A percentile compares a stretch with the other conserved stretches of the same genome.
Conservation (phyloP, 2,113 vertebrate species). For the Pelusios castaneus region DNA sequence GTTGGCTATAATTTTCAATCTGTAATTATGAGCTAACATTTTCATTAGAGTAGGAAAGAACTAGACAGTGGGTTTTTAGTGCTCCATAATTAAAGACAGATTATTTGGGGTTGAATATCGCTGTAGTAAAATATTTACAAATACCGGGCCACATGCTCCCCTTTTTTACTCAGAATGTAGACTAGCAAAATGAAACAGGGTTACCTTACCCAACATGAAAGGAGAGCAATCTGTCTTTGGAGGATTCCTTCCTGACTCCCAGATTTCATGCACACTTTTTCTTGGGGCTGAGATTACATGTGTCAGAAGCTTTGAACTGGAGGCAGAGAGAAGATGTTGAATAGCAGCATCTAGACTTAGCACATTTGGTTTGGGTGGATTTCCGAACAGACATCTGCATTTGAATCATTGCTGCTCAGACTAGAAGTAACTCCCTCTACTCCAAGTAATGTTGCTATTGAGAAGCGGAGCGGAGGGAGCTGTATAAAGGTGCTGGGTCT, state of each 20-base stretch:
- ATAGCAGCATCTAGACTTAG: not conserved
- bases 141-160: not conserved
- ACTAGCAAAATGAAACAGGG: not conserved
- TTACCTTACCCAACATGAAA: too few species aligned
- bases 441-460: not conserved
- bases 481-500: accelerated
- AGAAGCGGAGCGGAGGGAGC: not conserved
- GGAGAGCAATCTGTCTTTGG: not conserved
- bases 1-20: not conserved
- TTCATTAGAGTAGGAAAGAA: not conserved
- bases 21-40: not conserved
- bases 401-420: not conserved
- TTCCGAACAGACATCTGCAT: not conserved
- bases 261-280: not conserved
- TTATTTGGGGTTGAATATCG: not conserved
- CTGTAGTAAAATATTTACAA: not conserved
- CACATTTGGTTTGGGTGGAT: not conserved
- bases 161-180: not conserved
- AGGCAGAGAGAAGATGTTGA: not conserved
- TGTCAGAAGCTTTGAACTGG: too few species aligned
- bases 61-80: not conserved
- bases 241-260: not conserved
- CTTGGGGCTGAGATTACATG: too few species aligned
- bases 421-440: not conserved
- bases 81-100: not conserved